Evolutionary conservation across 1,140 invertebrate species (phyloP), one percentile per base, ranked within the genome.

Genomic region (Hesperophylax magnus): DNA sequence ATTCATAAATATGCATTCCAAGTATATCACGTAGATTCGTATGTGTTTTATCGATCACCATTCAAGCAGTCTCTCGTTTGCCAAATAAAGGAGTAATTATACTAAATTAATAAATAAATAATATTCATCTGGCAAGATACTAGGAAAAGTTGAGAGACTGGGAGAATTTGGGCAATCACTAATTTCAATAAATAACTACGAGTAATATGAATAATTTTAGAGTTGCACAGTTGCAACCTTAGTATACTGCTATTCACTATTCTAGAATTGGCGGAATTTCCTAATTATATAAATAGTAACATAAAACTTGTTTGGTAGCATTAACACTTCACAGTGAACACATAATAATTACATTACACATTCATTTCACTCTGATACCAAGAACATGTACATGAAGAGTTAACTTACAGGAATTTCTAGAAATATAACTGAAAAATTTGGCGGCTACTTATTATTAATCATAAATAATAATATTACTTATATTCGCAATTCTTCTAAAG

Each of bases 41-140:
- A 84, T 84, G 78, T 80, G 61, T 81, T 83, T 84, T 84, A 81
- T 84, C 63, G 80, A 84, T 84, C 72, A 71, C 82, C 82, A 14
- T 53, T 69, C 31, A 61, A 76, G 9, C 22, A 77, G 72, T 74
- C 72, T 79, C 75, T 63, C 72, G n/a, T 24, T 80, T 82, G 83
- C 83, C 83, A 82, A 84, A 84, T 78, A 80, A 81, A 83, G 65
- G 20, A 69, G 61, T 54, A 81, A 84, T 82, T 84, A 84, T 67
- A 69, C 80, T 84, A 81, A 81, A 74, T 77, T 72, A 84, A 81
- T 81, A 81, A 81, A 82, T 82, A 84, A 84, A 84, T 82, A 78
- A 81, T 80, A 80, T 82, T 82, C 58, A 82, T 84, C 83, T 82
- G 83, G 80, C 83, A 82, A 84, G 83, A 82, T 75, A 65, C 61